Conservation (phyloP, 1,140 invertebrate genomes). For the Holcopasites calliopsidis region DNA sequence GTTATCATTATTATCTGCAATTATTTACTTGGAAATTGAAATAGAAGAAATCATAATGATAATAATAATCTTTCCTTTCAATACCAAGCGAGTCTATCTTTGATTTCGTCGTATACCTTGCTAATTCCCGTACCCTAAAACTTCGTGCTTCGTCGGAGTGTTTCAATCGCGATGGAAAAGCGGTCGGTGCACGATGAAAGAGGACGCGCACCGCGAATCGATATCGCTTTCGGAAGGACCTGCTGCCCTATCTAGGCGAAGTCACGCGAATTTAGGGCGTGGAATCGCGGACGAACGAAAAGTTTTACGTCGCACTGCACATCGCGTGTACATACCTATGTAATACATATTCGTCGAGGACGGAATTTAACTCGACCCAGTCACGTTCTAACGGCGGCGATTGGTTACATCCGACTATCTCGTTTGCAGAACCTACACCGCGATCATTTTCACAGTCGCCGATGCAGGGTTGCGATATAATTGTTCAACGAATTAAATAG, state of each 20-base stretch:
- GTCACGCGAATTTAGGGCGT: conserved; percentile 62
- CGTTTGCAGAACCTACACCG: neutral
- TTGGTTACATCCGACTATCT: neutral
- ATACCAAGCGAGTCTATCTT: too few relatives aligned
- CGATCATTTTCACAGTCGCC: neutral
- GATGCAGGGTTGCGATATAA: too few relatives aligned
- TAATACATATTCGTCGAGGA: conserved; percentile 18
- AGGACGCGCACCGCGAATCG: conserved; percentile 48
- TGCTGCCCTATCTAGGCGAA: conserved; percentile 49
- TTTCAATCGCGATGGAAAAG: conserved; percentile 14
- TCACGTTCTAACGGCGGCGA: neutral
- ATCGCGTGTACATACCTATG: neutral
- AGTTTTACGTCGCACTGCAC: neutral
- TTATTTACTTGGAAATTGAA: too few relatives aligned
- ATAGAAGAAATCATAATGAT: too few relatives aligned
- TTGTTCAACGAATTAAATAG: too few relatives aligned
- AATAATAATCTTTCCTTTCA: too few relatives aligned
- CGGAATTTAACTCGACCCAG: neutral
- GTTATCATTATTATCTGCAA: too few relatives aligned
- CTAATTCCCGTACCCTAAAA: neutral
- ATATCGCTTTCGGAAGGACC: conserved; percentile 55
- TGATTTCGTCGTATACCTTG: too few relatives aligned
- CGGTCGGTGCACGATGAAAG: conserved; percentile 1
- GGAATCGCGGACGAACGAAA: conserved; percentile 43
- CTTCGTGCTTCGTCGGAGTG: conserved; percentile 17